Conservation (phyloP, 2,888 invertebrate genomes). For the Drosophila borealis region DNA sequence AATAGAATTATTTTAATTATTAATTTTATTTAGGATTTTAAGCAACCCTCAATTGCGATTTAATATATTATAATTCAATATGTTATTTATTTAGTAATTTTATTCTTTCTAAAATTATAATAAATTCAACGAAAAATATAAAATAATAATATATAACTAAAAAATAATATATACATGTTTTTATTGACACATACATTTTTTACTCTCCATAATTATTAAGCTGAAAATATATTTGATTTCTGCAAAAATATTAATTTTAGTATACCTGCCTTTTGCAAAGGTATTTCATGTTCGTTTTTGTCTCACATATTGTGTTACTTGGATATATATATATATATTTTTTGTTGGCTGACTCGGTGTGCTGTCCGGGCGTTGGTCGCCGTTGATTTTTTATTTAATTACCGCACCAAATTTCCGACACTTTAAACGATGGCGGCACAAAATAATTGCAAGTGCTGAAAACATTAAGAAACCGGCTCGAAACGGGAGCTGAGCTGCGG, state of each 20-base stretch:
- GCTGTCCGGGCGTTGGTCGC: conserved; percentile 67
- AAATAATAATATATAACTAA: too few species aligned
- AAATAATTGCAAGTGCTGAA: conserved; percentile 81
- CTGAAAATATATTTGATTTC: too few species aligned
- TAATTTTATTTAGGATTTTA: too few species aligned
- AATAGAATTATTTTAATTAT: too few species aligned
- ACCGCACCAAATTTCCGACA: conserved; percentile 81
- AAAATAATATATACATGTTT: too few species aligned
- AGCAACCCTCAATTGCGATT: too few species aligned
- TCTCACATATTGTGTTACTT: conserved; percentile 22
- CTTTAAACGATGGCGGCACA: conserved; percentile 78
- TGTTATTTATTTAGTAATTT: too few species aligned
- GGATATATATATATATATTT: conserved; percentile 2
- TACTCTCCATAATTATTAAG: too few species aligned
- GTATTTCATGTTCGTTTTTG: conserved; percentile 37
- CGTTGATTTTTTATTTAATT: conserved; percentile 79
- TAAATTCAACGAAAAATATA: too few species aligned
- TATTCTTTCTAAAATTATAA: too few species aligned
- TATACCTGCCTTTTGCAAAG: conserved; percentile 2
- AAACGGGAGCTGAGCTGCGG: conserved; percentile 47
- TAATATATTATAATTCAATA: too few species aligned
- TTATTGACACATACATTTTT: too few species aligned
- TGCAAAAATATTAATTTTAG: background rate
- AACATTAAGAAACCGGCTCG: conserved; percentile 76
- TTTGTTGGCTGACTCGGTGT: conserved; percentile 14